These are phyloP conservation scores for Gymnothorax javanicus DNA, from an alignment of 2,797 vertebrate species.

Conservation along the genomic window DNA sequence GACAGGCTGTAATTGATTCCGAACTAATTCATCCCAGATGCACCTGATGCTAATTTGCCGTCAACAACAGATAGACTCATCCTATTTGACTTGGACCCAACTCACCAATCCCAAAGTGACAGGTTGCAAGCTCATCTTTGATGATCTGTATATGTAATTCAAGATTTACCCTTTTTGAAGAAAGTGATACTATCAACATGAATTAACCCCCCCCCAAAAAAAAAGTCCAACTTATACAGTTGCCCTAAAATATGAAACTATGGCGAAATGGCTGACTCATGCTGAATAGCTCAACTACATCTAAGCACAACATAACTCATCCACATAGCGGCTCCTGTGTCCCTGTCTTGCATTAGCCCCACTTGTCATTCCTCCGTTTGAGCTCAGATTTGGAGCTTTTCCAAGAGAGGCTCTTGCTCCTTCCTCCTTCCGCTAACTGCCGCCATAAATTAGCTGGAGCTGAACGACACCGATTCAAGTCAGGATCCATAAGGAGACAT, in stretches of 20 bases:
- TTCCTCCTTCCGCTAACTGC: constrained; percentile 26
- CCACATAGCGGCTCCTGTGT: not conserved
- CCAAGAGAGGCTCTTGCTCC: not conserved
- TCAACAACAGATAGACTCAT: not conserved
- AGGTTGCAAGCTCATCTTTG: not conserved
- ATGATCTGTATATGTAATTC: not conserved
- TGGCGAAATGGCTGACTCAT: not conserved
- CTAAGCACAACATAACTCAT: not conserved
- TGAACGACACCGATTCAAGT: constrained; percentile 44
- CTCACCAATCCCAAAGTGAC: not conserved
- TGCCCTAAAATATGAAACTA: not conserved
- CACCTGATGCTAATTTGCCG: not conserved
- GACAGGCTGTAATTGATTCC: too few relatives aligned
- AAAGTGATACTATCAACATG: not conserved
- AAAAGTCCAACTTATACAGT: not conserved
- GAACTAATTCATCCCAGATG: not conserved
- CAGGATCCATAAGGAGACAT: constrained; percentile 49
- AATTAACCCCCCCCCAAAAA: not conserved
- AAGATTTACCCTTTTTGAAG: not conserved
- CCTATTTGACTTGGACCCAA: not conserved
- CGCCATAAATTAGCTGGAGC: constrained; percentile 39
- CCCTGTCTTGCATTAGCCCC: not conserved
- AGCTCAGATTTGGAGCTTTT: not conserved
- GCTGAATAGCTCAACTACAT: not conserved
- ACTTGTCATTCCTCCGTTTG: not conserved